Conservation (phyloP, 2,888 invertebrate species). For the Tolmerus cingulatus region DNA sequence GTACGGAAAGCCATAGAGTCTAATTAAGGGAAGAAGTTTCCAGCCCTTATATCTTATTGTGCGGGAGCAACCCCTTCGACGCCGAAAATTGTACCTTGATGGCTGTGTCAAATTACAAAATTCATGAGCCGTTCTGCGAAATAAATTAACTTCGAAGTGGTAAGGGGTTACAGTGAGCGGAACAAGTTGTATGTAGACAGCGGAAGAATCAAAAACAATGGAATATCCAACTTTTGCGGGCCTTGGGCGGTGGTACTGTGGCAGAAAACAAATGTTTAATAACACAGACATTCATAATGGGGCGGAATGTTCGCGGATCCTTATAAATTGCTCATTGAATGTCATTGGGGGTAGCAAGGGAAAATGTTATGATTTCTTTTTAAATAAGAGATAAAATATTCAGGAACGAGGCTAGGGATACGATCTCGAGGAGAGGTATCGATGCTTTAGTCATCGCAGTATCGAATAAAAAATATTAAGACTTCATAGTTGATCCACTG, state of each 20-base stretch:
- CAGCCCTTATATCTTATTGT: background rate
- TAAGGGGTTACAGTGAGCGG: background rate
- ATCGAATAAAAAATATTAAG: too few relatives aligned
- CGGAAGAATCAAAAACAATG: background rate
- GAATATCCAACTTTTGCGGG: background rate
- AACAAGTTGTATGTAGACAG: background rate
- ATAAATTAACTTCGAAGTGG: background rate
- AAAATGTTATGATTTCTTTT: background rate
- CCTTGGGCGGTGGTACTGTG: background rate
- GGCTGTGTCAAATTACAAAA: background rate
- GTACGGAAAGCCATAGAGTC: background rate
- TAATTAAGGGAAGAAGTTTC: constrained; percentile 2
- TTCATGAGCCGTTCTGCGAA: background rate
- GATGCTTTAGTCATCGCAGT: too few relatives aligned
- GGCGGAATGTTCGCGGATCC: background rate
- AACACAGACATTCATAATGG: background rate
- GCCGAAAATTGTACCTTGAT: background rate
- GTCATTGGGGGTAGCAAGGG: background rate
- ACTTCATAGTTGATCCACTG: too few relatives aligned
- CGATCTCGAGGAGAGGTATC: too few relatives aligned
- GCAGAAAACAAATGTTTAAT: background rate
- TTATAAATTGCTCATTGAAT: background rate
- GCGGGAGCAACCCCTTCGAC: background rate
- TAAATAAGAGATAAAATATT: background rate
- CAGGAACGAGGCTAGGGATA: background rate